Conservation (phyloP, 1,140 invertebrate genomes). For the Neelides sp. region DNA sequence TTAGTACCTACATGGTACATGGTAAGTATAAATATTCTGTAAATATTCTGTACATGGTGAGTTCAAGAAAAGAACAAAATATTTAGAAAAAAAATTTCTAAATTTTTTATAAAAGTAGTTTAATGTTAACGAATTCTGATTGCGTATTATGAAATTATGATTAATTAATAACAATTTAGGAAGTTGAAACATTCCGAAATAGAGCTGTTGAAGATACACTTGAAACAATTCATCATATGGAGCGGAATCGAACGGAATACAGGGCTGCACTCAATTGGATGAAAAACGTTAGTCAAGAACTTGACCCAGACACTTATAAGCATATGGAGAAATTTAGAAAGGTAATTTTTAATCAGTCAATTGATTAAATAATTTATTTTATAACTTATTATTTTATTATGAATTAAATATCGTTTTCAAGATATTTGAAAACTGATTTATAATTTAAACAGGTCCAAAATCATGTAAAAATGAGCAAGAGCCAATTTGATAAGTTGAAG, state of each 20-base stretch:
- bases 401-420: not conserved
- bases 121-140: too few relatives aligned
- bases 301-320: constrained; percentile 92
- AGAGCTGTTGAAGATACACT: constrained; percentile 87
- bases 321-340: constrained; percentile 93
- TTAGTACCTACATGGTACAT: too few relatives aligned
- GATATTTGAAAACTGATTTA: not conserved
- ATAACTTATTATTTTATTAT: not conserved
- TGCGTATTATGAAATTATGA: too few relatives aligned
- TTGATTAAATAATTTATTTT: constrained; percentile 12
- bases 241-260: constrained; percentile 91
- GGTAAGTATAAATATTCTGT: too few relatives aligned
- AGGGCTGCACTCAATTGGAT: constrained; percentile 93
- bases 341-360: constrained; percentile 37
- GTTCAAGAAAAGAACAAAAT: too few relatives aligned
- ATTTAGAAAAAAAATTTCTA: too few relatives aligned
- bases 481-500: constrained; percentile 82
- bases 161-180: constrained; percentile 44
- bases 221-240: constrained; percentile 80
- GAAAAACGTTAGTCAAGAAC: constrained; percentile 89
- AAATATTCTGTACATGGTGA: too few relatives aligned
- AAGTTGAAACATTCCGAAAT: constrained; percentile 91
- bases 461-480: constrained; percentile 63
- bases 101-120: too few relatives aligned
- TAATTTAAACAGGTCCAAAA: constrained; percentile 44